phyloP scores from a whole-genome alignment of 2,113 vertebrate genomes.

The Enhydra lutris region DNA sequence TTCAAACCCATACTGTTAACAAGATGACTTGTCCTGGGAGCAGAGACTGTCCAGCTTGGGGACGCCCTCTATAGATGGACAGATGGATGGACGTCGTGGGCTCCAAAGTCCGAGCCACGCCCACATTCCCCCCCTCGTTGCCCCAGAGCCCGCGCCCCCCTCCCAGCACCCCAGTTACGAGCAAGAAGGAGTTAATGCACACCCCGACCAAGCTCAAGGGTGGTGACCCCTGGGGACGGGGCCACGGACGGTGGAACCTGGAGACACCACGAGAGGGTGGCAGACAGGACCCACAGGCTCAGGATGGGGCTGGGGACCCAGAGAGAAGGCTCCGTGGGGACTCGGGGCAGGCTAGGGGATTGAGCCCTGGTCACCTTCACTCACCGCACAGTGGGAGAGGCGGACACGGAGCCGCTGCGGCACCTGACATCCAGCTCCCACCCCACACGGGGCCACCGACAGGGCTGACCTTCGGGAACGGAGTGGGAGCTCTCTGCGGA shows the following conservation, averaged over 20 bases:
- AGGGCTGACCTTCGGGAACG: not conserved
- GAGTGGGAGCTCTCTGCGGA: not conserved
- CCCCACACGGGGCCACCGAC: accelerated
- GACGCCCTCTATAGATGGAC: no score
- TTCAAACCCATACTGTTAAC: not conserved
- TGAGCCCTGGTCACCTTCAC: not conserved
- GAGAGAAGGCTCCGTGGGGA: not conserved
- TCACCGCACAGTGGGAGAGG: not conserved
- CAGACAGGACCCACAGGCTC: accelerated
- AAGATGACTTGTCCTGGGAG: not conserved
- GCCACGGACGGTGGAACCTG: not conserved
- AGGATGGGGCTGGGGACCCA: not conserved
- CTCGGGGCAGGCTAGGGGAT: no score
- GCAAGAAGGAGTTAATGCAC: not conserved
- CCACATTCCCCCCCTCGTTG: not conserved
- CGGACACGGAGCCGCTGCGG: not conserved
- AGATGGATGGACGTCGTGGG: accelerated
- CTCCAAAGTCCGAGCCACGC: not conserved
- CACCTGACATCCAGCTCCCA: no score
- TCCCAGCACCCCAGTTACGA: accelerated
- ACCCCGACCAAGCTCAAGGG: no score
- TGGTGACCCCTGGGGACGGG: not conserved
- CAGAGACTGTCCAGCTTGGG: not conserved
- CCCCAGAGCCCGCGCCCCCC: not conserved
- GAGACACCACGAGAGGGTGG: not conserved